phyloP scores from a whole-genome alignment of 2,113 vertebrate species.

The Thomomys bottae region DNA sequence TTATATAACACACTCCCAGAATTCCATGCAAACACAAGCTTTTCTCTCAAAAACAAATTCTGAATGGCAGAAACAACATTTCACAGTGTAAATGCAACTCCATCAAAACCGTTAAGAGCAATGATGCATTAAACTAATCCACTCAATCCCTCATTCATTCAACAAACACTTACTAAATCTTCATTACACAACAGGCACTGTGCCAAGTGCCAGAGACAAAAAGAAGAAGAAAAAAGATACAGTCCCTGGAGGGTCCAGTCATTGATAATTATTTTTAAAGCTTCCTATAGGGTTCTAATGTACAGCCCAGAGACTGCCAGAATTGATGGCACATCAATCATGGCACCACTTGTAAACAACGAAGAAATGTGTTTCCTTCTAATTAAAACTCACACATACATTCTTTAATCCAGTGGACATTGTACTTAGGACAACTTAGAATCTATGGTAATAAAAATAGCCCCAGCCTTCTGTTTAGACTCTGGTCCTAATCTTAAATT shows the following conservation, averaged over 20 bases:
- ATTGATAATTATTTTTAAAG: neutral
- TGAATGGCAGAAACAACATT: conserved; percentile 42
- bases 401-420: neutral
- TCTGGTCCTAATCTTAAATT: neutral
- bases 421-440: neutral
- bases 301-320: neutral
- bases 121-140: conserved; percentile 18
- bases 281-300: neutral
- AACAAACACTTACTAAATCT: conserved; percentile 54
- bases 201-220: conserved; percentile 10
- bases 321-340: rapidly evolving
- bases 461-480: neutral
- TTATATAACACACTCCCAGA: neutral
- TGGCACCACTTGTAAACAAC: too few species aligned
- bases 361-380: too few species aligned
- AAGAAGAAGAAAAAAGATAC: neutral
- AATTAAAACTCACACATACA: neutral
- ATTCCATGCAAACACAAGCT: conserved; percentile 24
- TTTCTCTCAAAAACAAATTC: conserved; percentile 48
- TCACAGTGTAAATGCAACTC: conserved; percentile 48
- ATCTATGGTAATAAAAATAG: neutral
- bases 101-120: conserved; percentile 53
- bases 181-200: conserved; percentile 7
- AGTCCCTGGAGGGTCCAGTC: neutral
- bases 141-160: conserved; percentile 60